Conservation (phyloP, 2,113 vertebrate genomes). For the Phylloscopus trochilus region DNA sequence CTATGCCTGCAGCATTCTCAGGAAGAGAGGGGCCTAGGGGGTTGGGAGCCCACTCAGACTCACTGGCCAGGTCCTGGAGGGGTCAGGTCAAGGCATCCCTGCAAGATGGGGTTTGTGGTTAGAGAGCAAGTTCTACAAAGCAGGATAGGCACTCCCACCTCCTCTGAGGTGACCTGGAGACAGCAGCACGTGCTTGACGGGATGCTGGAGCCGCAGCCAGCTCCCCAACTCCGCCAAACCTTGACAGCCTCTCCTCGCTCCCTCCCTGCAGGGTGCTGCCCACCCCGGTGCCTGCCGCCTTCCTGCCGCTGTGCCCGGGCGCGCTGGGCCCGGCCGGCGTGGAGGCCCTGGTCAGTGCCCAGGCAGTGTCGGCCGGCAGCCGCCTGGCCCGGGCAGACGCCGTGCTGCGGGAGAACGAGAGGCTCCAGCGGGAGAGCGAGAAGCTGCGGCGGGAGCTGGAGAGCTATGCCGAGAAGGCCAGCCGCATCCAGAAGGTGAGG, state of each 20-base stretch:
- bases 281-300: slow-evolving; percentile 69
- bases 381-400: slow-evolving; percentile 77
- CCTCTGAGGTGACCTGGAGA: rapidly evolving
- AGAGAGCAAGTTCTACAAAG: not conserved
- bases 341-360: slow-evolving; percentile 66
- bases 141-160: not conserved
- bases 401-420: slow-evolving; percentile 85
- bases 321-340: slow-evolving; percentile 71
- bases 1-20: not conserved
- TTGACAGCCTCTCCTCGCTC: not conserved
- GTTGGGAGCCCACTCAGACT: not conserved
- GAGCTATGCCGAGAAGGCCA: slow-evolving; percentile 79
- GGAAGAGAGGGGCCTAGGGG: not conserved
- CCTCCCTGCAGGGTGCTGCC: slow-evolving; percentile 77
- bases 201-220: rapidly evolving
- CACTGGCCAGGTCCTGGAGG: not conserved
- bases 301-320: slow-evolving; percentile 61
- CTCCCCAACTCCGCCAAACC: not conserved
- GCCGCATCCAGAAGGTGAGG: slow-evolving; percentile 89
- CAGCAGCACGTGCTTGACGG: rapidly evolving
- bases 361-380: slow-evolving; percentile 38
- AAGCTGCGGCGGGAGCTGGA: slow-evolving; percentile 80
- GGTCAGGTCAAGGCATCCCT: not conserved
- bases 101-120: rapidly evolving
- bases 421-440: slow-evolving; percentile 80